Evolutionary conservation across 2,888 invertebrate species (phyloP).

Genomic region (Euzophera pinguis): DNA sequence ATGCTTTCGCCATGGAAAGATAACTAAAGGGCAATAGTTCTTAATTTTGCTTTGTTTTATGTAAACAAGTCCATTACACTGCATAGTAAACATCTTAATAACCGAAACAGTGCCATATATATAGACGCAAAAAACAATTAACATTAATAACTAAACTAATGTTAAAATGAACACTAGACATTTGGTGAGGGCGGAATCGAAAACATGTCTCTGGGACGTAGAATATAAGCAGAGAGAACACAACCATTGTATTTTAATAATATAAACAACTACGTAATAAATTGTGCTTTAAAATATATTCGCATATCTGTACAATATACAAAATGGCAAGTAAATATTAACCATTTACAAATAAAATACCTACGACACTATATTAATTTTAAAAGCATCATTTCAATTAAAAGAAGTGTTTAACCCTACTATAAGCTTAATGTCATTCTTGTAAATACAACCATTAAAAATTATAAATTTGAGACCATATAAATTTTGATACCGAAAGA

Average conservation of each 20-base stretch:
- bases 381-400: too few relatives aligned
- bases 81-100: too few relatives aligned
- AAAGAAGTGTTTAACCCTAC: neutral
- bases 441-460: slow-evolving; percentile 45
- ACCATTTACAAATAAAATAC: neutral
- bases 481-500: slow-evolving; percentile 38
- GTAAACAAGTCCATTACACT: too few relatives aligned
- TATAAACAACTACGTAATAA: neutral
- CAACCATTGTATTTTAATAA: slow-evolving; percentile 9
- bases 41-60: too few relatives aligned
- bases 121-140: neutral
- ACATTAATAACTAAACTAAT: slow-evolving; percentile 21
- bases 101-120: neutral
- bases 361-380: neutral
- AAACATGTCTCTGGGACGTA: slow-evolving; percentile 14
- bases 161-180: slow-evolving; percentile 47
- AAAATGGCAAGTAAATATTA: slow-evolving; percentile 20
- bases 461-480: slow-evolving; percentile 56
- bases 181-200: slow-evolving; percentile 38
- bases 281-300: slow-evolving; percentile 1
- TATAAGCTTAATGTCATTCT: slow-evolving; percentile 49
- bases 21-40: too few relatives aligned
- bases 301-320: slow-evolving; percentile 16
- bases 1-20: too few relatives aligned
- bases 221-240: slow-evolving; percentile 19